Conservation (phyloP, 2,888 invertebrate species). For the Icerya purchasi region DNA sequence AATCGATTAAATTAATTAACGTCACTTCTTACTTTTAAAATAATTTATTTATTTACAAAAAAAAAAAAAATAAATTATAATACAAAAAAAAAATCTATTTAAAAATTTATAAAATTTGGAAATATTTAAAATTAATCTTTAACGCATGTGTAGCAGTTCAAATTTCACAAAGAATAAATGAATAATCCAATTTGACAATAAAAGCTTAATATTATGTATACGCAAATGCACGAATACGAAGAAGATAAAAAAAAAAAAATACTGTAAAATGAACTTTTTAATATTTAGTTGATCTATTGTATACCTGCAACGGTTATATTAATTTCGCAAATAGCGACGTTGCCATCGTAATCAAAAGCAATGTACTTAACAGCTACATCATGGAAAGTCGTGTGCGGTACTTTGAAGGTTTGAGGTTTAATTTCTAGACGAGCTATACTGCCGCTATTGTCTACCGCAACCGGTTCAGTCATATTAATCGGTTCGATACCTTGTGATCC, state of each 20-base stretch:
- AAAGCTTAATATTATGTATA: not conserved
- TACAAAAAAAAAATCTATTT: too few species aligned
- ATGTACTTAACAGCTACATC: constrained; percentile 86
- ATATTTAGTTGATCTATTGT: too few species aligned
- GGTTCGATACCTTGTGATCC: constrained; percentile 73
- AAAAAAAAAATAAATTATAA: too few species aligned
- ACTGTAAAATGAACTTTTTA: too few species aligned
- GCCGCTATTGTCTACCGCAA: constrained; percentile 86
- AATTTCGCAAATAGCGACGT: constrained; percentile 90
- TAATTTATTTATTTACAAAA: too few species aligned
- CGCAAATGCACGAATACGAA: too few species aligned
- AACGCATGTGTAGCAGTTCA: too few species aligned
- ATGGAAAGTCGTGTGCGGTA: constrained; percentile 68
- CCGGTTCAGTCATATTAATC: constrained; percentile 81
- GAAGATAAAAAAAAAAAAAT: too few species aligned
- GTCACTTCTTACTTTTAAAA: too few species aligned
- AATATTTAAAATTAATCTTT: too few species aligned
- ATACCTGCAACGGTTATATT: constrained; percentile 70
- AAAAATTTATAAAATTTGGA: too few species aligned
- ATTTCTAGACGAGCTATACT: constrained; percentile 81
- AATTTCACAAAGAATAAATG: not conserved
- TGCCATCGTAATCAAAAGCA: constrained; percentile 92
- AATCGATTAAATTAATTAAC: too few species aligned
- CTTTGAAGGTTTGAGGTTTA: constrained; percentile 73
- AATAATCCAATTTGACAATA: not conserved